Evolutionary conservation across 2,113 vertebrate genomes (phyloP), one percentile per base, ranked within the genome.

Genomic region (Sorex araneus): DNA sequence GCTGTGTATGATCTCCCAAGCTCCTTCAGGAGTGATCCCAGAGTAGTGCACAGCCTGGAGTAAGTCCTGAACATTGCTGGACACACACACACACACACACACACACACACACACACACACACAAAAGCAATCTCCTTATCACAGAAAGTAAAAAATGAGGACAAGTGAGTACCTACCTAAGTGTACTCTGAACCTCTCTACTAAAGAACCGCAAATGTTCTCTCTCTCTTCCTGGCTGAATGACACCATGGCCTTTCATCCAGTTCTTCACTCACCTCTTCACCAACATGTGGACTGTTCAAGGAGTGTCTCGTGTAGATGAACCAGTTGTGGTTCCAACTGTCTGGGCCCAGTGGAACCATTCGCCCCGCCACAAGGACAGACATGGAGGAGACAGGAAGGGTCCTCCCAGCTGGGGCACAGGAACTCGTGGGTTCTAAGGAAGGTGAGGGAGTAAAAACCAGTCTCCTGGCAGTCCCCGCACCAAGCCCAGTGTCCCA

Each of bases 91-190:
- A 19, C 18, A 19, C 54, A 13, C 54, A 4, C 16, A 19, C 18
- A 19, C 18, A 19, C 54, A 13, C 54, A 4, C 16, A 19, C 18
- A 19, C 18, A 19, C 54, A 13, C 54, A 4, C 16, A n/a, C 50
- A 4, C 16, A 54, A 70, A 36, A n/a, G 67, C 34, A 67, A 54
- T 74, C 69, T 60, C 64, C 66, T 85, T 63, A 75, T 73, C 71
- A 60, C 28, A 67, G 28, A 47, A 92, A 81, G 47, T 79, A 50
- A 79, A 92, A 77, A 87, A 94, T n/a, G 45, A 91, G 93, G 76
- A 86, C 30, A 94, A 15, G 2, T 67, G 10, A n/a, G 19, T 76
- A 66, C 2, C 4, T 15, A 30, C 73, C 3, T 71, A 89, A 60
- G 32, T n/a, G 43, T 88, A 89, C 79, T 19, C 47, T 3, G 63